Evolutionary conservation across 2,113 vertebrate species (phyloP).

Genomic region (Danionella cerebrum): DNA sequence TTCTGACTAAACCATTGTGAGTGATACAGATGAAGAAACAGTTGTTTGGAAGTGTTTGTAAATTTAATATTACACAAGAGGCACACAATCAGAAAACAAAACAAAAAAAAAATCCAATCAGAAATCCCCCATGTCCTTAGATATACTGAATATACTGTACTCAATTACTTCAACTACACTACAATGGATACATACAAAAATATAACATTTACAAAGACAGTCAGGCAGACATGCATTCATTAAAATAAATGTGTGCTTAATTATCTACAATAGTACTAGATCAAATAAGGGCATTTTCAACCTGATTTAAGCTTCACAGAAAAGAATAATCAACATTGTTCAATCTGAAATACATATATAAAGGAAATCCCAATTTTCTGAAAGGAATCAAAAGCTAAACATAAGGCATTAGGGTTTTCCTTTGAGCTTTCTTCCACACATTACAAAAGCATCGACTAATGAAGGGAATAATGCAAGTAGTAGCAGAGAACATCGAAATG

Average conservation of each 20-base stretch:
- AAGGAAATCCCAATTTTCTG: not conserved
- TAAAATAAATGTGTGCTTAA: conserved; percentile 13
- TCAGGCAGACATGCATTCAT: conserved; percentile 46
- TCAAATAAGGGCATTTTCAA: conserved; percentile 1
- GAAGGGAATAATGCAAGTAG: not conserved
- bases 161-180: conserved; percentile 85
- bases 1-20: conserved; percentile 9
- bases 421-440: not conserved
- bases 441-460: not conserved
- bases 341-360: not conserved
- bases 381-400: not conserved
- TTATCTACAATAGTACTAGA: not conserved
- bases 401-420: not conserved
- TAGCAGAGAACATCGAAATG: not conserved
- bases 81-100: conserved; percentile 65
- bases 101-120: conserved; percentile 67
- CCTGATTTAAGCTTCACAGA: not conserved
- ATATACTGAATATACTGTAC: conserved; percentile 79
- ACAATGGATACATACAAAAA: conserved; percentile 92
- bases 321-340: not conserved
- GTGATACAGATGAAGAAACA: not conserved
- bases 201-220: conserved; percentile 78
- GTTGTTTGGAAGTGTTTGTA: conserved; percentile 30
- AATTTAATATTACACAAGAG: conserved; percentile 30
- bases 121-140: conserved; percentile 75